phyloP scores from a whole-genome alignment of 2,888 invertebrate genomes.

The Chalcis sispes region DNA sequence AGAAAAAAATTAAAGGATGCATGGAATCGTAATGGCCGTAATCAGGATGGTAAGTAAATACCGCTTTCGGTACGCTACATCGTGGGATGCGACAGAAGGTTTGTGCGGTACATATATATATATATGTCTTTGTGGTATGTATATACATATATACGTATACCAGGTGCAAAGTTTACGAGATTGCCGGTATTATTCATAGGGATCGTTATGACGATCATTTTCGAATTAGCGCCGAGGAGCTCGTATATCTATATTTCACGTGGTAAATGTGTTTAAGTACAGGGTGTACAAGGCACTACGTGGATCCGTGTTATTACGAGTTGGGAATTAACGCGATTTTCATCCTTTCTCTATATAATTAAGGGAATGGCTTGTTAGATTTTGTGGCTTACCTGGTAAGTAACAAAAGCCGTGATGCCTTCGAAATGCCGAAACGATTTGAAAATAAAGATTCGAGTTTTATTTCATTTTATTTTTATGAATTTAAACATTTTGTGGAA shows the following conservation, averaged over 20 bases:
- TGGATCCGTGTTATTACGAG: conserved; percentile 42
- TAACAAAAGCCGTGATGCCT: not conserved
- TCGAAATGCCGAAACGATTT: not conserved
- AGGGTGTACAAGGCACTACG: conserved; percentile 22
- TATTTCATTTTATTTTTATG: no score
- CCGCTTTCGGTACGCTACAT: conserved; percentile 24
- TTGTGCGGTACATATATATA: not conserved
- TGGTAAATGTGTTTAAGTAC: conserved; percentile 30
- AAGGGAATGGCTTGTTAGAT: conserved; percentile 45
- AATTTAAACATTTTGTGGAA: no score
- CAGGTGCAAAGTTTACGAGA: conserved; percentile 53
- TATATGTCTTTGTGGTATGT: no score
- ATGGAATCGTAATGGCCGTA: conserved; percentile 37
- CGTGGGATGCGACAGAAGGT: conserved; percentile 40
- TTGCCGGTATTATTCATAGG: conserved; percentile 48
- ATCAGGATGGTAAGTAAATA: conserved; percentile 47
- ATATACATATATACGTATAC: conserved; percentile 17
- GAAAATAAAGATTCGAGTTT: not conserved
- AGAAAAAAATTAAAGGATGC: no score
- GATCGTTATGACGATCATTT: conserved; percentile 57
- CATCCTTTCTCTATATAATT: conserved; percentile 47
- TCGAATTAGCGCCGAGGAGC: conserved; percentile 49
- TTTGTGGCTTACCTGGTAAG: not conserved
- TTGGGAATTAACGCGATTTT: conserved; percentile 47
- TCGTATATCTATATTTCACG: conserved; percentile 19